Conservation (phyloP, 2,888 invertebrate genomes). For the Tetramorium bicarinatum region DNA sequence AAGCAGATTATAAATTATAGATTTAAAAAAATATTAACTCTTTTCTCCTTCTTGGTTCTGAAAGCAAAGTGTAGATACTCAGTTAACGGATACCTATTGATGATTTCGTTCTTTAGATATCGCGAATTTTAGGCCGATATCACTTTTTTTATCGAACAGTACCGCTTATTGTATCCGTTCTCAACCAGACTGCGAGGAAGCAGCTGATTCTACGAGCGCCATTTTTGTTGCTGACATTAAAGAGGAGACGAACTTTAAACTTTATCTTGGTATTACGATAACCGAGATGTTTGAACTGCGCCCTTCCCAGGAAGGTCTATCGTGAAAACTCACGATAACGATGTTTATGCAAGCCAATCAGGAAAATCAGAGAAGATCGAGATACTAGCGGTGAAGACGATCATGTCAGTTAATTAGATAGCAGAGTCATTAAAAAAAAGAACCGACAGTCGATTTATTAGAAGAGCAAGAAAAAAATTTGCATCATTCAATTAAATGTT, state of each 20-base stretch:
- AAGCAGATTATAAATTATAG: background rate
- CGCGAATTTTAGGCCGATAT: background rate
- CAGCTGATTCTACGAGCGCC: conserved; percentile 49
- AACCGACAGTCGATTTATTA: background rate
- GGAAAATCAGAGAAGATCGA: background rate
- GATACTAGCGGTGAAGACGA: background rate
- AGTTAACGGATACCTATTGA: background rate
- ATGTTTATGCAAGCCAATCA: conserved; percentile 40
- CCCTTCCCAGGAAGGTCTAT: conserved; percentile 30
- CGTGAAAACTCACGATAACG: conserved; percentile 44
- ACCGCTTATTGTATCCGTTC: conserved; percentile 11
- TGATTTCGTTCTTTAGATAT: background rate
- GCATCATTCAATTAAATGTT: background rate
- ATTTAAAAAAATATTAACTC: background rate
- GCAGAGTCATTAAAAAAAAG: background rate
- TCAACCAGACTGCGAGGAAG: conserved; percentile 21
- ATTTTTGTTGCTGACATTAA: conserved; percentile 22
- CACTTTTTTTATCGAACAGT: conserved; percentile 38
- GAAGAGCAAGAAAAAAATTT: background rate
- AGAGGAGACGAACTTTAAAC: conserved; percentile 63
- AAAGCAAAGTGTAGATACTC: background rate
- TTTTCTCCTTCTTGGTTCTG: background rate
- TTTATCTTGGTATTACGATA: conserved; percentile 59
- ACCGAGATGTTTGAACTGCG: conserved; percentile 58
- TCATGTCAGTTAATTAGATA: background rate